Evolutionary conservation across 2,113 vertebrate species (phyloP), one percentile per base, ranked within the genome.

Genomic region (Spea multiplicata): DNA sequence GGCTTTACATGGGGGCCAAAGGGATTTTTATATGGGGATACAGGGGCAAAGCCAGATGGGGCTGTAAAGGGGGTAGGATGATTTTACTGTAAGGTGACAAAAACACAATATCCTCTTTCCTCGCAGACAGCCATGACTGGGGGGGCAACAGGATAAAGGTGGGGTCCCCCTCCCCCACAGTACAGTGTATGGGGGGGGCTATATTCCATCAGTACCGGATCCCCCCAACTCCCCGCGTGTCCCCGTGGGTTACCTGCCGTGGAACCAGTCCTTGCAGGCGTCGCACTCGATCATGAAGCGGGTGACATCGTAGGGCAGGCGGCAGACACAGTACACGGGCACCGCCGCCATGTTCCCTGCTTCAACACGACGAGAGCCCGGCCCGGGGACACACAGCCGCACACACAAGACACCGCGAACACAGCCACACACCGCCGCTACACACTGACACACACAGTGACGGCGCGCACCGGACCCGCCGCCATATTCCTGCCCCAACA

Each of bases 251-350:
- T 96, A 96, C 95, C 96, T 97, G 93, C 96, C 96, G 91, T 97
- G 96, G 88, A 98, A 98, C 96, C 96, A 98, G 93, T 97, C 96
- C 88, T 97, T 95, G 90, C 96, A 98, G 83, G 93, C 94, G 83
- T 98, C 96, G 92, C 96, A 98, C 87, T 97, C 96, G 92, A 98
- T 98, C 96, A 97, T 97, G 89, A 98, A 98, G 92, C 96, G 95
- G 92, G 93, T 96, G 90, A 97, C 96, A 93, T 98, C 95, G 96
- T 98, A 97, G 89, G 96, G 96, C 88, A 96, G 93, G 92, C 96
- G 95, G 93, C 96, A 98, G 92, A 97, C 92, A 94, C 96, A 97
- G 94, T 98, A 97, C 84, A 97, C 95, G 90, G 96, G 95, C 94
- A 94, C 96, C 91, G 96, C 95, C 96, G 96, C 96, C 96, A 98